These are phyloP conservation scores for Sinosuthora webbiana DNA, from an alignment of 2,113 vertebrate genomes.

Conservation along the genomic window DNA sequence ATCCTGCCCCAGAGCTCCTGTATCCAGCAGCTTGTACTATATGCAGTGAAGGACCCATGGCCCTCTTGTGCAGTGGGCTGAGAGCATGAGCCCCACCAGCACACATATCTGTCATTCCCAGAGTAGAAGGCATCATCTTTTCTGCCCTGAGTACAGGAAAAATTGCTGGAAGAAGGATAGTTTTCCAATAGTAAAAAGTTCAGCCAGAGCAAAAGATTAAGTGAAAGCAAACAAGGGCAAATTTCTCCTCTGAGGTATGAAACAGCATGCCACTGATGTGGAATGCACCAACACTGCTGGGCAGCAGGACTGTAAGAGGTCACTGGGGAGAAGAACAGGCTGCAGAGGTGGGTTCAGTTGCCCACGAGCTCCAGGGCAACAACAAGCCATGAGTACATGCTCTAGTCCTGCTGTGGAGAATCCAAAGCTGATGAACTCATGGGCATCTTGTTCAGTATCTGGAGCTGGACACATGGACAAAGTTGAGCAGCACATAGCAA, in stretches of 20 bases:
- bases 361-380: neutral
- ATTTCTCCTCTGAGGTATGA: neutral
- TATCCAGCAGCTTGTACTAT: neutral
- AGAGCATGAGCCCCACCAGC: neutral
- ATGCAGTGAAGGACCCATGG: neutral
- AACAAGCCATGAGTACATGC: neutral
- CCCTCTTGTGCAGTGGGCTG: neutral
- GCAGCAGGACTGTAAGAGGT: neutral
- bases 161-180: neutral
- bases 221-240: neutral
- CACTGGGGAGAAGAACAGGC: neutral
- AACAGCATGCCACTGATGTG: neutral
- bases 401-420: neutral
- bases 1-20: neutral
- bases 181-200: neutral
- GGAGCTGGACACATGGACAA: neutral
- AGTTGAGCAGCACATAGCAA: neutral
- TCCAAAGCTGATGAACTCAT: neutral
- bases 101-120: neutral
- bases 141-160: neutral
- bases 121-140: neutral
- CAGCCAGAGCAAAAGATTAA: neutral
- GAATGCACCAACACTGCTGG: neutral
- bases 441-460: neutral
- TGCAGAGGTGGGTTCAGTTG: neutral